These are phyloP conservation scores for Thamnophis elegans DNA, from an alignment of 2,797 vertebrate species.

Conservation along the genomic window DNA sequence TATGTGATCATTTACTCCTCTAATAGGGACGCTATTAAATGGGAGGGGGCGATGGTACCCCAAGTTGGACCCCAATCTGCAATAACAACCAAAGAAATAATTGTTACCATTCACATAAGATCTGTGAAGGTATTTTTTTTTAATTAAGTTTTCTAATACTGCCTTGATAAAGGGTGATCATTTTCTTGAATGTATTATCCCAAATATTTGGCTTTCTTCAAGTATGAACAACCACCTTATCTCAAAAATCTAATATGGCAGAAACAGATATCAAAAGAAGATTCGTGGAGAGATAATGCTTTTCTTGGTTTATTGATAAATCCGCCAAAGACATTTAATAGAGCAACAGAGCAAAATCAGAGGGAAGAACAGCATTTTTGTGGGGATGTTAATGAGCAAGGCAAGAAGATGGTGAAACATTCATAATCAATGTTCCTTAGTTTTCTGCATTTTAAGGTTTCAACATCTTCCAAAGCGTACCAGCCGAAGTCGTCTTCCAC, in stretches of 20 bases:
- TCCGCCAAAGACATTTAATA: neutral
- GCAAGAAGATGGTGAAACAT: neutral
- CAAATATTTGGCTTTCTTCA: neutral
- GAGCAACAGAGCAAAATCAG: neutral
- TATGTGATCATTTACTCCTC: no score
- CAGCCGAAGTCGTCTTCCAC: constrained; percentile 15
- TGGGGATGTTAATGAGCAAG: neutral
- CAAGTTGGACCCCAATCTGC: neutral
- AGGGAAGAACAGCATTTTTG: neutral
- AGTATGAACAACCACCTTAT: neutral
- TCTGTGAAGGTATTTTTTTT: neutral
- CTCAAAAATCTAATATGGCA: neutral
- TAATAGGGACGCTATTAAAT: no score
- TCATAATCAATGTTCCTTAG: neutral
- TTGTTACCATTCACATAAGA: neutral
- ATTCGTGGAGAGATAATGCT: neutral
- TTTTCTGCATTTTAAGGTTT: constrained; percentile 12
- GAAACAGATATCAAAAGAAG: neutral
- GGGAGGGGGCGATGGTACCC: no score
- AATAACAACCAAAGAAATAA: neutral
- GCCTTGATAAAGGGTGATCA: neutral
- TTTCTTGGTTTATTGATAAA: neutral
- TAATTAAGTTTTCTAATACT: neutral
- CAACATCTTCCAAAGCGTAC: neutral
- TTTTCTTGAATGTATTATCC: neutral